Conservation (phyloP, 2,888 invertebrate genomes). For the Steinernema hermaphroditum region DNA sequence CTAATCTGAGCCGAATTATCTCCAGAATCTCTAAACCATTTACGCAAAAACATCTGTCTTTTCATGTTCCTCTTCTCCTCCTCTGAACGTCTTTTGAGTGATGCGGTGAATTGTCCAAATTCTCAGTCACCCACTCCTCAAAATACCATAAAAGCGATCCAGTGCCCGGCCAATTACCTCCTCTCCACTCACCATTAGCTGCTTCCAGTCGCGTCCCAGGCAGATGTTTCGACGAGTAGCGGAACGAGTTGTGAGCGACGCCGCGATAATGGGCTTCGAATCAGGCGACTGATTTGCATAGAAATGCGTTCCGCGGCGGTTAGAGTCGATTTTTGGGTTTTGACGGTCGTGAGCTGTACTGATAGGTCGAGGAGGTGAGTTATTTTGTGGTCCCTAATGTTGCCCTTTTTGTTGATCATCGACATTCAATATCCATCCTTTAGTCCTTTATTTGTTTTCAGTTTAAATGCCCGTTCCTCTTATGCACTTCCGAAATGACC, state of each 20-base stretch:
- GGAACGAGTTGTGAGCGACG: neutral
- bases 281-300: neutral
- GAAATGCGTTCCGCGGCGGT: neutral
- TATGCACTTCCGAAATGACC: too few relatives aligned
- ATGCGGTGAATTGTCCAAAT: too few relatives aligned
- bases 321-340: neutral
- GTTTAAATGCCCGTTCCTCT: neutral
- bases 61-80: too few relatives aligned
- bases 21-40: too few relatives aligned
- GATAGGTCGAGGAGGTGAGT: neutral
- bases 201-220: neutral
- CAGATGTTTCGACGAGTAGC: neutral
- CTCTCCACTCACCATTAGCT: too few relatives aligned
- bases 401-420: neutral
- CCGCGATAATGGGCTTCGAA: conserved; percentile 14
- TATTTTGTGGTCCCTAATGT: neutral
- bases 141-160: too few relatives aligned
- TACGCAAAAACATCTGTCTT: too few relatives aligned
- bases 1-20: too few relatives aligned
- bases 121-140: too few relatives aligned
- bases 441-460: neutral
- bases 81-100: too few relatives aligned
- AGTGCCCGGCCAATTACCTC: too few relatives aligned
- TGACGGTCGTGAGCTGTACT: neutral
- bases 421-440: neutral